phyloP scores from a whole-genome alignment of 2,797 vertebrate genomes.

The Morus bassanus region DNA sequence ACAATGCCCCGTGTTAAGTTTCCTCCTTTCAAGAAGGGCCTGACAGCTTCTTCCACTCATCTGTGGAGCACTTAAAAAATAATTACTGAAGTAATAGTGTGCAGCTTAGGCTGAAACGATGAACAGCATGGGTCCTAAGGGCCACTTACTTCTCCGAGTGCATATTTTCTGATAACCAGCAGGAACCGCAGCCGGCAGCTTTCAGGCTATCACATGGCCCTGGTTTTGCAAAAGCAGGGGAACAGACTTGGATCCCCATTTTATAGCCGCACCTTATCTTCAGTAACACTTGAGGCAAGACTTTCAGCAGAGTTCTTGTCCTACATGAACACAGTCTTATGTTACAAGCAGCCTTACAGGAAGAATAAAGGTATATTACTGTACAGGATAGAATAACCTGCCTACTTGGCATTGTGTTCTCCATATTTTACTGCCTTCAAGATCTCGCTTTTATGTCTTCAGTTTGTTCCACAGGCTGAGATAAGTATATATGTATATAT shows the following conservation, averaged over 20 bases:
- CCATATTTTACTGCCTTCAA: background rate
- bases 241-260: background rate
- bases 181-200: background rate
- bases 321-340: background rate
- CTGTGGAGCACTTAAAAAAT: background rate
- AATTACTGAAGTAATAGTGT: background rate
- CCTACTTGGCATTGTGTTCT: background rate
- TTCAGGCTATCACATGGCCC: background rate
- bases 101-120: background rate
- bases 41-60: background rate
- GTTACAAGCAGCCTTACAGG: background rate
- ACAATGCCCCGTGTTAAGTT: background rate
- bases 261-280: no score
- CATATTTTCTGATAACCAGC: background rate
- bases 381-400: background rate
- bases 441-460: slow-evolving; percentile 1
- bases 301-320: background rate
- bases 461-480: slow-evolving; percentile 74
- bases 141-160: background rate
- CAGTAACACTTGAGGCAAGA: no score
- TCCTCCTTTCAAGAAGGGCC: background rate
- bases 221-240: background rate
- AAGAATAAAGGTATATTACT: background rate
- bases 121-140: background rate
- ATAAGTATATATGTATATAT: background rate